Base-by-base conservation (phyloP, 2,888 invertebrate genomes). In the Heliconius erato region DNA sequence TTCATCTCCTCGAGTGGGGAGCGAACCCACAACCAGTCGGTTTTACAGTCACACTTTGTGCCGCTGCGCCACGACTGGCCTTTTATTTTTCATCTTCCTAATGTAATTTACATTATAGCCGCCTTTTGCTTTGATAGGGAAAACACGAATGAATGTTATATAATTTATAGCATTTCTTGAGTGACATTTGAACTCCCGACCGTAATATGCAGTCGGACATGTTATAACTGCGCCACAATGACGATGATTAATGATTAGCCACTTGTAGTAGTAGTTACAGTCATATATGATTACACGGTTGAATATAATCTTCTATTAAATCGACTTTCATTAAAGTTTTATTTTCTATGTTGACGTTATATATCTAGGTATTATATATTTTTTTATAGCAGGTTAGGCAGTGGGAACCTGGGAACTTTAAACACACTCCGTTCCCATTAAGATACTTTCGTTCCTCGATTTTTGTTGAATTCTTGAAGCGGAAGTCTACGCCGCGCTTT, bases 201-300 rank as follows among this genome's bases (percentile, higher is more conserved):
- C 11, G 6, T 44, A 12, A 44, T 23, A 12, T 44, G 14, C 26
- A 14, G 44, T n/a, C 71, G n/a, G 71, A 26, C 71, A 71, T n/a
- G 14, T 16, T 40, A 44, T n/a, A 71, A 12, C 44, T 72, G 72
- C 26, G 44, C 44, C 16, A 44, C 44, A 11, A 44, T 44, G 71
- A 44, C n/a, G 44, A 72, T 72, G 72, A 72, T 72, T 44, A 72
- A 72, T 26, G 72, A 72, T 72, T 44, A 44, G 71, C 40, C 40
- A 71, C 14, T 12, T 44, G 23, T 19, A 54, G 28, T 19, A 16
- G 16, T 32, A 26, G 40, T 14, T 72, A 35, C 32, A 1, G 40
- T 72, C 26, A 16, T n/a, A 44, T 16, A 71, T 26, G 40, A 44
- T 44, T 72, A 44, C 44, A 72, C 3, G 12, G 7, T 49, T n/a